Evolutionary conservation across 2,797 vertebrate species (phyloP).

Genomic region (Orestias chungarensis): DNA sequence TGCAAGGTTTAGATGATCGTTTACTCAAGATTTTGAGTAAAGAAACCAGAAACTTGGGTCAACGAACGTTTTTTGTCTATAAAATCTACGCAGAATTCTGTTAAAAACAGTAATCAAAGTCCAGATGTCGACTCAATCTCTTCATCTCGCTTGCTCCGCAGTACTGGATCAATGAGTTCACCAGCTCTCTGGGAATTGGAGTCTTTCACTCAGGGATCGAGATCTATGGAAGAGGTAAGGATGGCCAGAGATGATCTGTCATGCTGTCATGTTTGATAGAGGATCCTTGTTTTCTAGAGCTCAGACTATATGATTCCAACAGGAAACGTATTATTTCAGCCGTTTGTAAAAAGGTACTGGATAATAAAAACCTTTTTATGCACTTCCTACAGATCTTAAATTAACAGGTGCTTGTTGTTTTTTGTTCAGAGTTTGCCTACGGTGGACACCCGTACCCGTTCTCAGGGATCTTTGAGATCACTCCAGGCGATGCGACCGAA

Average conservation of each 20-base stretch:
- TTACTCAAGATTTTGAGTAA: not conserved
- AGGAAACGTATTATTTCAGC: not conserved
- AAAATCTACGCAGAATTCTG: too few species aligned
- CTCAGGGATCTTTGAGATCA: constrained; percentile 99
- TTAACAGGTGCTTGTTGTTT: constrained; percentile 4
- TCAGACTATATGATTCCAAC: not conserved
- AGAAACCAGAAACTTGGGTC: not conserved
- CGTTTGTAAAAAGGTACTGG: not conserved
- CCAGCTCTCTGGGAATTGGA: constrained; percentile 95
- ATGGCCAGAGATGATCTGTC: constrained; percentile 17
- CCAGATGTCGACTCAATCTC: not conserved
- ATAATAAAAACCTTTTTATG: not conserved
- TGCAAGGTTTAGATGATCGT: not conserved
- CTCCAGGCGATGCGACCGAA: constrained; percentile 94
- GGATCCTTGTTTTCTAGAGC: not conserved
- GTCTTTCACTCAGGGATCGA: constrained; percentile 99
- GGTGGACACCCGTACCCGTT: constrained; percentile 98
- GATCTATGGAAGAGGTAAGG: constrained; percentile 95
- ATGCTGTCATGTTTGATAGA: constrained; percentile 6
- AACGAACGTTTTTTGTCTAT: not conserved
- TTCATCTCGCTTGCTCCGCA: constrained; percentile 50
- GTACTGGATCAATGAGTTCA: constrained; percentile 99
- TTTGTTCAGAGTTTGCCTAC: constrained; percentile 92
- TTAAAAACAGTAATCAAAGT: not conserved
- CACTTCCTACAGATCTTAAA: not conserved